Percentiles rank a stretch among this genome's conserved stretches.
These are phyloP conservation scores for Tamias sibiricus DNA, from an alignment of 2,113 vertebrate species.

Conservation along the genomic window DNA sequence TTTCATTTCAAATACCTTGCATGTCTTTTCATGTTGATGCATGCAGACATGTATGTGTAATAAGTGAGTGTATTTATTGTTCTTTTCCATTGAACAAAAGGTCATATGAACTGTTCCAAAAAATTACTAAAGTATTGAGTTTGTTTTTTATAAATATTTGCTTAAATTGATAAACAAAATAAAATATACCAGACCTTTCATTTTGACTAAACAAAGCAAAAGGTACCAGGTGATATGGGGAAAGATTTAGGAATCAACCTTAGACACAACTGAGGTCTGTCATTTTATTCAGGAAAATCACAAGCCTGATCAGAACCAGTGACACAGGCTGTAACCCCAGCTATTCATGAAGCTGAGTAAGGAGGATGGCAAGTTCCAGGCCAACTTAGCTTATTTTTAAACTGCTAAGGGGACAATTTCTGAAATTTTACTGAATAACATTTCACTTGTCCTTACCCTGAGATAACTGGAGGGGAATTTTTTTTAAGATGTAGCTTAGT, in stretches of 20 bases:
- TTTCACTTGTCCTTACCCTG: too few species aligned
- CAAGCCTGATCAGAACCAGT: not conserved
- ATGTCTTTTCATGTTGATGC: not conserved
- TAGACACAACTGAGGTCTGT: not conserved
- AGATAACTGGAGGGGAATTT: too few species aligned
- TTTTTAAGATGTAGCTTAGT: too few species aligned
- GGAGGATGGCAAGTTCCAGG: too few species aligned
- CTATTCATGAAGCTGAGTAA: too few species aligned
- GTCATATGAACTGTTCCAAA: not conserved
- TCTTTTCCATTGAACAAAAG: not conserved
- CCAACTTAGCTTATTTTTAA: too few species aligned
- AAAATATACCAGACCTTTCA: not conserved
- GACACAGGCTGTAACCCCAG: too few species aligned
- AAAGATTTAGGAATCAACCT: not conserved
- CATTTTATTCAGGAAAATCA: not conserved
- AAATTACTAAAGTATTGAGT: not conserved
- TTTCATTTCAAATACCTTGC: not conserved
- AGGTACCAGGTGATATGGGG: not conserved
- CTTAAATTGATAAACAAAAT: not conserved
- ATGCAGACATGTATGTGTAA: not conserved
- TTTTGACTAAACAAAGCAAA: not conserved
- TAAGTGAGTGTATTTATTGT: not conserved
- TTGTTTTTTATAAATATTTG: slow-evolving; percentile 32
- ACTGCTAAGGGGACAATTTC: too few species aligned
- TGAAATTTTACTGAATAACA: too few species aligned